These are phyloP conservation scores for Zygogramma bicolorata DNA, from an alignment of 2,888 invertebrate genomes.

Conservation along the genomic window DNA sequence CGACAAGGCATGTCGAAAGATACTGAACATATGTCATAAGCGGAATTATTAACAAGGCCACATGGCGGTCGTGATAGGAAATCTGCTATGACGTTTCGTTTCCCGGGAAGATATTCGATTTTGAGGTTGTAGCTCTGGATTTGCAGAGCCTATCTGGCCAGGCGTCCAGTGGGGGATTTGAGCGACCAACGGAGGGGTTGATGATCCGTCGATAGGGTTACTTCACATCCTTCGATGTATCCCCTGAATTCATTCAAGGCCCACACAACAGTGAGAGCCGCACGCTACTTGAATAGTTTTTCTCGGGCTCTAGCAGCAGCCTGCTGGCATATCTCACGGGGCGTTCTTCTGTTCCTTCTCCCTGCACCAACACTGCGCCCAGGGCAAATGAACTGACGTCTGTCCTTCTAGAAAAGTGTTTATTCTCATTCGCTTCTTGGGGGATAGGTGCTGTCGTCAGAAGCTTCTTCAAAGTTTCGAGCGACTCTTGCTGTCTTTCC, in stretches of 20 bases:
- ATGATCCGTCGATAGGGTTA: conserved; percentile 64
- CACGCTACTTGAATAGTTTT: conserved; percentile 46
- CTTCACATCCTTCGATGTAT: conserved; percentile 60
- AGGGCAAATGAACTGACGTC: conserved; percentile 48
- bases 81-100: conserved; percentile 21
- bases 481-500: conserved; percentile 30
- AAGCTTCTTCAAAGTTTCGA: conserved; percentile 35
- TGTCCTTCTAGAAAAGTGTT: conserved; percentile 48
- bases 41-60: no score
- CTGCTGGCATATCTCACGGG: conserved; percentile 20
- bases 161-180: conserved; percentile 26
- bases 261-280: conserved; percentile 51
- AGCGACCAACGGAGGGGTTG: conserved; percentile 65
- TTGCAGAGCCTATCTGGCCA: conserved; percentile 31
- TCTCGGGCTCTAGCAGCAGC: conserved; percentile 29
- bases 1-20: conserved; percentile 21
- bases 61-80: conserved; percentile 22
- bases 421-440: conserved; percentile 32
- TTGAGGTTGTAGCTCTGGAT: conserved; percentile 24
- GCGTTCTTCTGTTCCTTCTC: conserved; percentile 32
- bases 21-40: conserved; percentile 8
- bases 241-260: conserved; percentile 60
- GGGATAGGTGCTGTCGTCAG: conserved; percentile 46
- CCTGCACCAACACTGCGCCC: conserved; percentile 45
- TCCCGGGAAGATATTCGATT: conserved; percentile 22